Evolutionary conservation across 2,888 invertebrate genomes (phyloP).

Genomic region (Dynastes hyllus): DNA sequence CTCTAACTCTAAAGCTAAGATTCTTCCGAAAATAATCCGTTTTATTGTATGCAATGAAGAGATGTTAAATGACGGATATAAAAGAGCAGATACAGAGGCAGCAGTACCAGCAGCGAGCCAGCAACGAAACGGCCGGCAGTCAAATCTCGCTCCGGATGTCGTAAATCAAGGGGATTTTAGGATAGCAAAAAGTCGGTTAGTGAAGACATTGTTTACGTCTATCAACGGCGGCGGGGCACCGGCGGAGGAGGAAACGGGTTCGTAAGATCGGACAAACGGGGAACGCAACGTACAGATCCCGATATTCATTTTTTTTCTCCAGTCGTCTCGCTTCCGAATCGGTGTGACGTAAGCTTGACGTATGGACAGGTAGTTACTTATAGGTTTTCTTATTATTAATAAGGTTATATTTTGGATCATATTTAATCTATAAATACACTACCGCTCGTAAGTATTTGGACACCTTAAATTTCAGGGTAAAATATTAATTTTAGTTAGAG

Average conservation of each 20-base stretch:
- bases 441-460: no score
- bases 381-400: no score
- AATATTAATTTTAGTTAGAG: no score
- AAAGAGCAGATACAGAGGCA: slow-evolving; percentile 53
- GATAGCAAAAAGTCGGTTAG: slow-evolving; percentile 61
- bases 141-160: slow-evolving; percentile 59
- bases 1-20: slow-evolving; percentile 13
- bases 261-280: neutral
- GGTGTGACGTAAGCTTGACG: no score
- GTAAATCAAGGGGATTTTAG: slow-evolving; percentile 62
- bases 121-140: slow-evolving; percentile 48
- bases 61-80: slow-evolving; percentile 54
- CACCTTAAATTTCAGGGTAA: no score
- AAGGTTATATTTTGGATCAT: no score
- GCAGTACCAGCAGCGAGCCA: slow-evolving; percentile 33
- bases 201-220: slow-evolving; percentile 64
- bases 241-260: slow-evolving; percentile 36
- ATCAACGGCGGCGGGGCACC: slow-evolving; percentile 55
- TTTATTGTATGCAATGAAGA: slow-evolving; percentile 54
- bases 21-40: slow-evolving; percentile 53
- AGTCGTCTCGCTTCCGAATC: no score
- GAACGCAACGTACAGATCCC: neutral
- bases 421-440: no score
- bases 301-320: neutral
- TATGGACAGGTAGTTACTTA: no score